Evolutionary conservation across 2,888 invertebrate genomes (phyloP), one percentile per base, ranked within the genome.

Genomic region (Lumbricus terrestris): DNA sequence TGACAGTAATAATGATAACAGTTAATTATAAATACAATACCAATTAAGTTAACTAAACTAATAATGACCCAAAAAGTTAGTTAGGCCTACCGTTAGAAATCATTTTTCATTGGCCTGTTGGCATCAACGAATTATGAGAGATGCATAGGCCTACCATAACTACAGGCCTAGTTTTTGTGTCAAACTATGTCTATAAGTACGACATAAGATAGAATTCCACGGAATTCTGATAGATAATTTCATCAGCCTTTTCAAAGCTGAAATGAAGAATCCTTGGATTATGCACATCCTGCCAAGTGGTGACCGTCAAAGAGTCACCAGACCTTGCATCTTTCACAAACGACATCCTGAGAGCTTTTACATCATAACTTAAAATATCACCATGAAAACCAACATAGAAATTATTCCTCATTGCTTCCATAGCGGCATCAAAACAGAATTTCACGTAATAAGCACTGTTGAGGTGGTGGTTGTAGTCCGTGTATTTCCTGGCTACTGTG

Each of bases 271-370:
- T 88, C 88, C 47, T 89, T 13, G 90, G 91, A 82, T 91, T 88
- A 23, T 91, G 89, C 13, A n/a, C 42, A 69, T 92, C 91, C 83
- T 93, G 92, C 94, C 94, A 94, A 15, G 92, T 91, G 88, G 91
- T 92, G 0, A 93, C 92, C 47, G 92, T 91, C 23, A 94, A 90
- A 0, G 90, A 88, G 89, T 94, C 93, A 8, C 93, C 93, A 40
- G 93, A 93, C 23, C 92, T 90, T 91, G 93, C 93, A 90, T 94
- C 94, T 15, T 93, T 93, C 40, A 92, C 90, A 90, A 93, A 94
- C 47, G 92, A 91, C 37, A 93, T 91, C 88, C 93, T 92, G 91
- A 94, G 91, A 16, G 92, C 90, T 35, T 93, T 92, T 18, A 94
- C 91, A 34, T 93, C 92, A 34, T 92, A 91, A 23, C 90, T 85